Percentiles rank a stretch among this genome's conserved stretches.
phyloP scores from a whole-genome alignment of 2,113 vertebrate genomes.

The Oncorhynchus nerka region DNA sequence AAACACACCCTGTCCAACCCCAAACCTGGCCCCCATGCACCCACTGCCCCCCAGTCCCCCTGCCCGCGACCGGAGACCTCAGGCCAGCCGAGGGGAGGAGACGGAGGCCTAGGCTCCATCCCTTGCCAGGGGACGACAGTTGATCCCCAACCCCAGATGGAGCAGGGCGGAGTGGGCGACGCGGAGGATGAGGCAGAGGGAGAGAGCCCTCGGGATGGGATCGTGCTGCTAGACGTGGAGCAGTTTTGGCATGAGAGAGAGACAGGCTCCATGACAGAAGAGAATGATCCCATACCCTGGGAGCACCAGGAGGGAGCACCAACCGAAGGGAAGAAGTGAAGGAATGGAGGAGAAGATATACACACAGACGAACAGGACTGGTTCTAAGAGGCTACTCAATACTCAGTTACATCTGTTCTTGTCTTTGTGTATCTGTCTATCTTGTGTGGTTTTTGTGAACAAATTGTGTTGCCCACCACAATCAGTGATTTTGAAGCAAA shows the following conservation, averaged over 20 bases:
- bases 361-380: too few relatives aligned
- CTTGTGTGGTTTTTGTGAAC: neutral
- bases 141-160: conserved; percentile 27
- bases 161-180: conserved; percentile 42
- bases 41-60: conserved; percentile 59
- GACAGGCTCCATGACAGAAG: conserved; percentile 56
- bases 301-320: conserved; percentile 71
- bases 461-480: too few relatives aligned
- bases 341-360: neutral
- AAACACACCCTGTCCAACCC: conserved; percentile 65
- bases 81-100: conserved; percentile 43
- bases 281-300: conserved; percentile 88
- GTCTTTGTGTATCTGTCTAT: neutral
- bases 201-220: conserved; percentile 74
- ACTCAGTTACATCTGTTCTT: too few relatives aligned
- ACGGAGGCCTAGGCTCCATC: conserved; percentile 51
- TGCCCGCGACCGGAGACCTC: conserved; percentile 73
- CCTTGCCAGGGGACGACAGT: conserved; percentile 9
- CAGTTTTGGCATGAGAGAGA: conserved; percentile 90
- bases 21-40: conserved; percentile 65
- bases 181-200: conserved; percentile 22
- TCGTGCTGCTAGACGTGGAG: conserved; percentile 81
- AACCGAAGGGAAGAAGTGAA: conserved; percentile 37
- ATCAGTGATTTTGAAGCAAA: too few relatives aligned
- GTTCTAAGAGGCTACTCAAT: too few relatives aligned